Conservation (phyloP, 1,140 invertebrate species). For the Heliconius himera region DNA sequence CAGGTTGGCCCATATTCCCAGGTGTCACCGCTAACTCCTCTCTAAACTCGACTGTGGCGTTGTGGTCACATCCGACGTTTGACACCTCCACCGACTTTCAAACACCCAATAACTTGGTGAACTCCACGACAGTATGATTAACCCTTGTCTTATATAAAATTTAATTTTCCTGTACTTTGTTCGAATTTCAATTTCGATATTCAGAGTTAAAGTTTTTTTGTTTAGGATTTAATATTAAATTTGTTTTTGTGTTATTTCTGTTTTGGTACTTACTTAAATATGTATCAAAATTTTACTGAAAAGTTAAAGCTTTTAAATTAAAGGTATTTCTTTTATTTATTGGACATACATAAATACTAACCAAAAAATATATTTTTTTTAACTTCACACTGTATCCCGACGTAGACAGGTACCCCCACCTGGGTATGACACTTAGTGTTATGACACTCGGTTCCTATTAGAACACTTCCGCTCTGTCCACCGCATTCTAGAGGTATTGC, state of each 20-base stretch:
- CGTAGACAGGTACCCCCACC: accelerated
- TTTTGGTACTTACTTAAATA: background rate
- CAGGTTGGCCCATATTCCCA: conserved; percentile 16
- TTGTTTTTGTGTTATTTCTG: background rate
- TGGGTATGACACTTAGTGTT: too few species aligned
- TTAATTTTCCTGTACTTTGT: background rate
- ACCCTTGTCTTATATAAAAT: conserved; percentile 14
- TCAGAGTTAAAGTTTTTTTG: background rate
- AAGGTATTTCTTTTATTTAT: background rate
- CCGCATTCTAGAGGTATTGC: too few species aligned
- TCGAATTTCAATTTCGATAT: background rate
- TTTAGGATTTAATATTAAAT: background rate
- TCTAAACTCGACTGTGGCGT: conserved; percentile 6
- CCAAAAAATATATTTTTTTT: too few species aligned
- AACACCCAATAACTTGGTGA: conserved; percentile 12
- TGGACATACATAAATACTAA: too few species aligned
- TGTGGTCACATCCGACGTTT: conserved; percentile 19
- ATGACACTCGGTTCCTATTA: too few species aligned
- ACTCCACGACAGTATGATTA: conserved; percentile 13
- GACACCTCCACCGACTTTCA: conserved; percentile 14
- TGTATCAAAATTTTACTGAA: too few species aligned
- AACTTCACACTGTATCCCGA: too few species aligned
- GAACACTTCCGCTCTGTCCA: too few species aligned
- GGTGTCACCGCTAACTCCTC: conserved; percentile 12
- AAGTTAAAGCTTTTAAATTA: too few species aligned